Evolutionary conservation across 2,797 vertebrate species (phyloP).

Genomic region (Melanotaenia nigrans): DNA sequence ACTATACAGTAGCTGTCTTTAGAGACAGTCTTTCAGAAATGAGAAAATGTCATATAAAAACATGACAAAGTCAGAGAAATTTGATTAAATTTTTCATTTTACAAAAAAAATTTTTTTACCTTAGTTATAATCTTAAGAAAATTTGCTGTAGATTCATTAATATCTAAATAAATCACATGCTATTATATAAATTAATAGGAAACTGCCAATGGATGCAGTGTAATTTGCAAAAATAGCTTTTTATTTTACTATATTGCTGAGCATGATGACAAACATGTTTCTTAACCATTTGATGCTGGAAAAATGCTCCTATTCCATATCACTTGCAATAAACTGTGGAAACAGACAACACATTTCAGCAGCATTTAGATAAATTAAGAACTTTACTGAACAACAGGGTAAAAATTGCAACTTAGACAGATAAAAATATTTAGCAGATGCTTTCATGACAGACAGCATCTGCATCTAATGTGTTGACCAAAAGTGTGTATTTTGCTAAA

Average conservation of each 20-base stretch:
- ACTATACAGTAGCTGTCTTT: neutral
- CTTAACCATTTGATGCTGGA: neutral
- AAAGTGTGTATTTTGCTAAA: neutral
- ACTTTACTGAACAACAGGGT: neutral
- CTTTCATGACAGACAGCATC: neutral
- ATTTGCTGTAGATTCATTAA: no score
- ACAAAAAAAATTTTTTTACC: no score
- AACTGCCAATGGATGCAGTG: neutral
- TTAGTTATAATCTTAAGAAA: no score
- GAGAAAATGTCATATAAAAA: no score
- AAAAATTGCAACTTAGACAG: neutral
- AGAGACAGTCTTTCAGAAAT: no score
- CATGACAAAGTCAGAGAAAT: no score
- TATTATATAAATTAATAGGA: neutral
- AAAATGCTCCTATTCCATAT: neutral
- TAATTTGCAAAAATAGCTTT: neutral
- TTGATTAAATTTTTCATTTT: no score
- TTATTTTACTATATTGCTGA: neutral
- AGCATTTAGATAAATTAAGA: fast-evolving
- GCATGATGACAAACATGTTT: neutral
- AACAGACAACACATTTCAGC: fast-evolving
- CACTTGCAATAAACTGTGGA: neutral
- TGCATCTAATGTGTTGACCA: no score
- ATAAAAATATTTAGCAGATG: neutral
- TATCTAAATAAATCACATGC: no score